Percentiles rank a stretch among this genome's conserved stretches.
phyloP scores from a whole-genome alignment of 1,140 invertebrate species.

The Drosophila biarmipes region DNA sequence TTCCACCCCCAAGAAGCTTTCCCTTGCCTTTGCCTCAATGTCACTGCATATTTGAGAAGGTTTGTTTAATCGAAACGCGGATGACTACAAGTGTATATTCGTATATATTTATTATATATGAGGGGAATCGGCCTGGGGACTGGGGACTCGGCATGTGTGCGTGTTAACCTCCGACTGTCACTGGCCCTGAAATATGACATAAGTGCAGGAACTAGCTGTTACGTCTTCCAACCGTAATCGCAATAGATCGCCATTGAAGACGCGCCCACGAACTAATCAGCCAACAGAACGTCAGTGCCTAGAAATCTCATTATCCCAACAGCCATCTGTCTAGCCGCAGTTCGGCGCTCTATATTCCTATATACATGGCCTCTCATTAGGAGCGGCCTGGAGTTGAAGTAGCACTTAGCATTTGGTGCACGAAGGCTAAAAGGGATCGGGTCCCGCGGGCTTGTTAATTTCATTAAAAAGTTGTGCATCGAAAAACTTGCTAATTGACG shows the following conservation, averaged over 20 bases:
- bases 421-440: constrained; percentile 28
- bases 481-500: constrained; percentile 55
- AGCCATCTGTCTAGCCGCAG: neutral
- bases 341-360: neutral
- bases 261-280: constrained; percentile 49
- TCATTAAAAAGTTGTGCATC: constrained; percentile 68
- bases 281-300: constrained; percentile 12
- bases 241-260: constrained; percentile 47
- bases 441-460: constrained; percentile 49
- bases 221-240: constrained; percentile 48
- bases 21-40: constrained; percentile 71
- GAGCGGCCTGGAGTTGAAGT: constrained; percentile 40
- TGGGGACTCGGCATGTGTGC: constrained; percentile 54
- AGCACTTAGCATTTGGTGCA: constrained; percentile 39
- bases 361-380: constrained; percentile 23
- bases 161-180: constrained; percentile 38
- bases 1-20: constrained; percentile 9
- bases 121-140: neutral
- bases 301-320: constrained; percentile 15
- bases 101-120: constrained; percentile 3
- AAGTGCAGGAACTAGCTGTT: constrained; percentile 52
- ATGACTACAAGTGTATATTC: constrained; percentile 18
- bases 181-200: constrained; percentile 67
- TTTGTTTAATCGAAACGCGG: constrained; percentile 78
- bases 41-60: constrained; percentile 76